These are phyloP conservation scores for Oxystoma pomonae DNA, from an alignment of 2,888 invertebrate species.

Conservation along the genomic window DNA sequence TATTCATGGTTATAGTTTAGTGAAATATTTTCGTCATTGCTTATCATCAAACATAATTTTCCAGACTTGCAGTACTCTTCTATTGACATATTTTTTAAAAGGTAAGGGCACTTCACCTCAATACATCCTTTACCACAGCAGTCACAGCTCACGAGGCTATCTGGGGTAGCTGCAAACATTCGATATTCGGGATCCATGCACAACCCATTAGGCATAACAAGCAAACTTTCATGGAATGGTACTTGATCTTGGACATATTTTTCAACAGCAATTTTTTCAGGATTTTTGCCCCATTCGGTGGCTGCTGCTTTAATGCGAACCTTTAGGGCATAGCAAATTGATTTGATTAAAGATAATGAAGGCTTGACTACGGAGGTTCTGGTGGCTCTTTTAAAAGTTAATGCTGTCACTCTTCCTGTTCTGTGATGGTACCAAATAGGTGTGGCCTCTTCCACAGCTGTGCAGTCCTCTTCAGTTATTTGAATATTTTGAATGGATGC, in stretches of 20 bases:
- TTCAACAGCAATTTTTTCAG: background rate
- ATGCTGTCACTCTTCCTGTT: no score
- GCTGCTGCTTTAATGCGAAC: no score
- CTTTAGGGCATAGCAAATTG: no score
- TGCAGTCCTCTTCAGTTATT: no score
- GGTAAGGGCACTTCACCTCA: conserved; percentile 18
- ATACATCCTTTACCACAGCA: conserved; percentile 16
- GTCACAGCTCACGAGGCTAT: conserved; percentile 12
- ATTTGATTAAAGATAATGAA: no score
- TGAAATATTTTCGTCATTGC: background rate
- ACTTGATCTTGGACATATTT: background rate
- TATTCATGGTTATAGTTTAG: background rate
- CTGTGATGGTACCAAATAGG: no score
- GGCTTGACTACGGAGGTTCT: no score
- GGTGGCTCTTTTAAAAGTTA: no score
- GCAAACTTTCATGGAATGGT: background rate
- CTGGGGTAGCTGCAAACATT: conserved; percentile 13
- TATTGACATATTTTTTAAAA: conserved; percentile 6
- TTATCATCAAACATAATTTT: background rate
- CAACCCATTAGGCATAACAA: background rate
- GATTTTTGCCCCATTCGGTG: no score
- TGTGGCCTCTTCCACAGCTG: no score
- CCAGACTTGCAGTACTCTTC: conserved; percentile 4
- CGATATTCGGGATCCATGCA: background rate
- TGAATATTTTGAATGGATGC: no score